Evolutionary conservation across 2,797 vertebrate genomes (phyloP), one percentile per base, ranked within the genome.

Genomic region (Antennarius maculatus): DNA sequence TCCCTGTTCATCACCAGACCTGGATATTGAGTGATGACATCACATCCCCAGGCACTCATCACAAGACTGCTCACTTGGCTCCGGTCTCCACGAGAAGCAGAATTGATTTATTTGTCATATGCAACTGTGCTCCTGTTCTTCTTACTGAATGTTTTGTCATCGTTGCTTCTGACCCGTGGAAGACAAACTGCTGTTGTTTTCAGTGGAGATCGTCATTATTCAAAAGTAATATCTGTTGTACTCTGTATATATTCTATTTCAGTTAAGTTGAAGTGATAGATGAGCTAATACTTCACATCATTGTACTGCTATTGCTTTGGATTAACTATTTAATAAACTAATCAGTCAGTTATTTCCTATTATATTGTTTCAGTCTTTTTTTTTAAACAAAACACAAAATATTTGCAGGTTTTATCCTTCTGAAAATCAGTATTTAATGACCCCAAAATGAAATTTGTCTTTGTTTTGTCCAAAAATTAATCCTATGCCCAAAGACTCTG

Each of bases 11-110:
- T 86, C 80, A 66, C 63, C 71, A 63, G 71, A 75, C 70, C 54
- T 47, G 58, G 61, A 74, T 85, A 91, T 85, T 73, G 86, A 83
- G 65, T 51, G 66, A 76, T 85, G 79, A 86, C 81, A 70, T 84
- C 72, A 84, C 70, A 65, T 82, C 76, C 71, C 60, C 72, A 60
- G 76, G 64, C 76, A 67, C 67, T 56, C 51, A 62, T 85, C 82
- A 69, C 50, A 34, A 46, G 68, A 69, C 73, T 54, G 71, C 53
- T 85, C 71, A 74, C 67, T 81, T 79, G 72, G 49, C 69, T 79
- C 64, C 1, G 39, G 51, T 74, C 74, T 58, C 66, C 42, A 13
- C 16, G 6, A 74, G 51, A 39, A 59, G 60, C 59, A 51, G 23
- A 58, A 79, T 67, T 64, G 74, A 85, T 77, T 68, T 61, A 66